Evolutionary conservation across 2,113 vertebrate genomes (phyloP), one percentile per base, ranked within the genome.

Genomic region (Trochalopteron elliotii): DNA sequence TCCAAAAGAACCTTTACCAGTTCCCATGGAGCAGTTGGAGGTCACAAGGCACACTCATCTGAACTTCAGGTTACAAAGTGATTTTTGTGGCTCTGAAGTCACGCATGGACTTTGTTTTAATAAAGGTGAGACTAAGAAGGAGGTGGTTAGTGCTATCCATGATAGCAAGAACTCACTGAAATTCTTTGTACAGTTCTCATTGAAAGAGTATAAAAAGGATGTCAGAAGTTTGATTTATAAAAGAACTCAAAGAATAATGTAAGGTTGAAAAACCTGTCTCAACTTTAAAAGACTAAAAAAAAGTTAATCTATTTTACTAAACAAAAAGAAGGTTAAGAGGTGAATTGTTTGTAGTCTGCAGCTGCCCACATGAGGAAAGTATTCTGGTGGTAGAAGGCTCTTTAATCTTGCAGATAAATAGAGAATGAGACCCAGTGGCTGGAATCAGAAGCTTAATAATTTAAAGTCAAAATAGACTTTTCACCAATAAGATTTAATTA

Each of bases 371-470:
- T 50, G 93, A 93, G 65, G 39, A 75, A 97, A 81, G 39, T 47
- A 63, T 90, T 88, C 49, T 74, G 47, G 30, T 78, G 67, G 52
- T 70, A 55, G 68, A 78, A 92, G 18, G 33, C 27, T 74, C 35
- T 96, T 95, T 83, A 80, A 83, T 93, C 39, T 88, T 77, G n/a
- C 11, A 70, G 72, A 89, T 87, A 53, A 90, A 89, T 52, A 64
- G 42, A 92, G 39, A 70, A 92, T 74, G 71, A 87, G 60, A 70
- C 24, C 47, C 60, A 68, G 52, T 75, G 80, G 47, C 60, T 93
- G 35, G 56, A 95, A 75, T 63, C 71, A 89, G 39, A 89, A 83
- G 27, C 28, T 72, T 76, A 88, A 90, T 85, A 87, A 90, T 94
- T 80, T 75, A 69, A 78, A 88, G 50, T 90, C 2, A 4, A 78